Evolutionary conservation across 2,888 invertebrate species (phyloP).

Genomic region (Conistra vaccinii): DNA sequence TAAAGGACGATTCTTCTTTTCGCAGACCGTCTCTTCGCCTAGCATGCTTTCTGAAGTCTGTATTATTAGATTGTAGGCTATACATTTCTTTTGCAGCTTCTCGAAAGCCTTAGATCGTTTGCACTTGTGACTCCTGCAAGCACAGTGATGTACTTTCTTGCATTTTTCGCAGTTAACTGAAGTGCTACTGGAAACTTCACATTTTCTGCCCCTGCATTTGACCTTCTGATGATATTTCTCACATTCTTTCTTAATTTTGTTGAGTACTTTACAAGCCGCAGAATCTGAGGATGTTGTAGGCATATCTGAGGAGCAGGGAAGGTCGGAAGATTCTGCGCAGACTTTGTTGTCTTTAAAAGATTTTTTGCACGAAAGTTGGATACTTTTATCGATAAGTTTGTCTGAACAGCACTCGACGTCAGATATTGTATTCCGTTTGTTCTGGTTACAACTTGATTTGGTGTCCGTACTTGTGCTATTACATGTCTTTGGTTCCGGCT

Average conservation of each 20-base stretch:
- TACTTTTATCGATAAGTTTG: slow-evolving; percentile 75
- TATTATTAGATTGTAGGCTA: slow-evolving; percentile 87
- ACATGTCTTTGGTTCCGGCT: slow-evolving; percentile 62
- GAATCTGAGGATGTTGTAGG: slow-evolving; percentile 84
- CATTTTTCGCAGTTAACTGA: slow-evolving; percentile 83
- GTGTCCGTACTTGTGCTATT: slow-evolving; percentile 31
- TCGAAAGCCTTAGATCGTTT: slow-evolving; percentile 77
- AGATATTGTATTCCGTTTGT: slow-evolving; percentile 25
- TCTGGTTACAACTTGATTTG: slow-evolving; percentile 36
- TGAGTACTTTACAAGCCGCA: slow-evolving; percentile 82
- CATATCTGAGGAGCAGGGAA: slow-evolving; percentile 78
- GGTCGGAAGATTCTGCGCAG: slow-evolving; percentile 78
- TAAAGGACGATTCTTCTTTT: slow-evolving; percentile 72
- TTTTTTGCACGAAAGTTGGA: slow-evolving; percentile 72
- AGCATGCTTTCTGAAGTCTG: slow-evolving; percentile 86
- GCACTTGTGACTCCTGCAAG: slow-evolving; percentile 81
- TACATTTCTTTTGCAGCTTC: slow-evolving; percentile 80
- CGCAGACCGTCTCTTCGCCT: slow-evolving; percentile 77
- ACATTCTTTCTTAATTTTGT: slow-evolving; percentile 85
- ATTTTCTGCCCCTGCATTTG: slow-evolving; percentile 79
- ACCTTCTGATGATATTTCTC: slow-evolving; percentile 84
- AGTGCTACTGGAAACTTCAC: slow-evolving; percentile 83
- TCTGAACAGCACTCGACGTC: slow-evolving; percentile 52
- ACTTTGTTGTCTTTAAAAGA: slow-evolving; percentile 70
- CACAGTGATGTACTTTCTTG: slow-evolving; percentile 79